Conservation (phyloP, 2,113 vertebrate genomes). For the Lanius collurio region DNA sequence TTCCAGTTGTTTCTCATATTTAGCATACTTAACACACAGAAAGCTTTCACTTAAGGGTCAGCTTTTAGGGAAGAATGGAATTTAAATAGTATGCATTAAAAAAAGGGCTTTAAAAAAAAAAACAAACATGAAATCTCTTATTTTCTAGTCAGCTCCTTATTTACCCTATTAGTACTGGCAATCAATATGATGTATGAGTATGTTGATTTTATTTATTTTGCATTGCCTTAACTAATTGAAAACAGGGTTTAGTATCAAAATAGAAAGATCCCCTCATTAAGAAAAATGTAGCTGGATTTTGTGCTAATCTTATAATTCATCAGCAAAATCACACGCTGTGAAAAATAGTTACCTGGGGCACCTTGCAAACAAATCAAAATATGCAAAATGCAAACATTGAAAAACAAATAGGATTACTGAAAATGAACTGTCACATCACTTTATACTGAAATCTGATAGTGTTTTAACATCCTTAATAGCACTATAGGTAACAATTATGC, state of each 20-base stretch:
- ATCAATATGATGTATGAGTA: neutral
- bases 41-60: neutral
- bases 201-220: neutral
- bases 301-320: neutral
- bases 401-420: neutral
- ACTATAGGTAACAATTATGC: neutral
- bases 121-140: neutral
- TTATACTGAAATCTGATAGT: neutral
- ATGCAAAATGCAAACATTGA: neutral
- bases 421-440: neutral
- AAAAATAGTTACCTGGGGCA: neutral
- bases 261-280: neutral
- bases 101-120: neutral
- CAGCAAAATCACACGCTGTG: neutral
- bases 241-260: neutral
- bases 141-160: neutral
- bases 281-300: neutral
- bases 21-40: neutral
- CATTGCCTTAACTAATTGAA: neutral
- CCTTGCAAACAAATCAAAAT: slow-evolving; percentile 8
- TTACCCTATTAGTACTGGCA: neutral
- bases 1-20: neutral
- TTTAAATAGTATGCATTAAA: neutral
- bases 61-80: neutral
- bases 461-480: neutral